Base-by-base conservation (phyloP, 2,888 invertebrate species). In the Megaustenia siamemsis region DNA sequence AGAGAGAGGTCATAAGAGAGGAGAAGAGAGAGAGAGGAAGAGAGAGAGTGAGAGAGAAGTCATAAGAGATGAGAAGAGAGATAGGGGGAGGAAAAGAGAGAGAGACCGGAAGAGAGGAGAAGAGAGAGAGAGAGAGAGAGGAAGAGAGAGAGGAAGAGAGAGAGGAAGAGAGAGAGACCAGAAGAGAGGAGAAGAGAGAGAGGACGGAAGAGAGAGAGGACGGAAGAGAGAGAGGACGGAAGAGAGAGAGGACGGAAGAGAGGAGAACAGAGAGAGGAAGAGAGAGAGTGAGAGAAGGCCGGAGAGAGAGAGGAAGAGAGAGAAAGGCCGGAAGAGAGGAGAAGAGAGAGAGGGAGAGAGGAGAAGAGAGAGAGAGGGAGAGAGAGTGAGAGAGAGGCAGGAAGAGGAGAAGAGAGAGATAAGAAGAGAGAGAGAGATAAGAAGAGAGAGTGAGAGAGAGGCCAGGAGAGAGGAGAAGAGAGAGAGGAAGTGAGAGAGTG, bases 381-480 rank as follows among this genome's bases (percentile, higher is more conserved):
- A n/a, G 35, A 18, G 56, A n/a, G 56, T 10, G 77, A n/a, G 35
- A n/a, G 77, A 49, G 77, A 49, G 56, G n/a, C 32, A 18, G 35
- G 32, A 32, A 18, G 53, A n/a, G 56, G 18, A 49, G 18, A 35
- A 10, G 35, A 49, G 77, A n/a, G 35, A 35, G 56, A n/a, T 28
- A 49, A 28, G n/a, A 49, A 18, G 56, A n/a, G 32, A 8, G 18
- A 18, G 24, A 49, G 56, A 49, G 53, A 56, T 10, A 43, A n/a
- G 43, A 45, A 75, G 45, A 43, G 45, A 75, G 45, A 43, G 75
- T 43, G n/a, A 43, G 75, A 49, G 75, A 75, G 24, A 45, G 43
- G 75, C 49, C 8, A 10, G 15, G 6, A 10, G 6, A 49, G 49
- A 15, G 49, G 49, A 49, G 15, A 49, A 43, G 75, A 40, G 15